A percentile compares a stretch with the other conserved stretches of the same genome.
Conservation (phyloP, 2,113 vertebrate species). For the Aphyosemion australe region DNA sequence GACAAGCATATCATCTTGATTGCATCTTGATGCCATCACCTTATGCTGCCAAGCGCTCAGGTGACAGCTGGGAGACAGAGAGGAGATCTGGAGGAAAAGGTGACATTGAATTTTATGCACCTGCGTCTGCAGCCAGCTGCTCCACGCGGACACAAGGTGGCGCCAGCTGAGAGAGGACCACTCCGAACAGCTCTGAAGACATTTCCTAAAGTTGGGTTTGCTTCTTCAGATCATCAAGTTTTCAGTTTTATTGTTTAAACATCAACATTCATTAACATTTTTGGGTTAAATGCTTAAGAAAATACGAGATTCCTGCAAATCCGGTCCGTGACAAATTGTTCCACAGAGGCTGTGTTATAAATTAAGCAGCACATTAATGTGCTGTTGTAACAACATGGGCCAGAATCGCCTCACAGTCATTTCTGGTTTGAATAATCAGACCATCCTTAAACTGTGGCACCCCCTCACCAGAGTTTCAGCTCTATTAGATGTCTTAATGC, state of each 20-base stretch:
- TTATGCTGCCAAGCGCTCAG: constrained; percentile 65
- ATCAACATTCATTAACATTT: constrained; percentile 44
- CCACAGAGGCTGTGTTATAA: constrained; percentile 59
- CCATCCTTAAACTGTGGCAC: constrained; percentile 58
- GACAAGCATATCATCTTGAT: constrained; percentile 73
- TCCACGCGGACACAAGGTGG: constrained; percentile 57
- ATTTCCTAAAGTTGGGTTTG: constrained; percentile 32
- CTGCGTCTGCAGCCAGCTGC: constrained; percentile 39
- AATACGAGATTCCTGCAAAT: constrained; percentile 65
- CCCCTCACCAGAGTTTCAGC: constrained; percentile 28
- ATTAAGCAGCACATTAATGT: constrained; percentile 68
- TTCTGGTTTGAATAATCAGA: constrained; percentile 69
- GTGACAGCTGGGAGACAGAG: constrained; percentile 67
- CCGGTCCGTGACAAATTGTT: constrained; percentile 66
- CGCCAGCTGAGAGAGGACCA: constrained; percentile 58
- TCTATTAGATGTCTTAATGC: constrained; percentile 74
- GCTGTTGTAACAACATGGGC: constrained; percentile 69
- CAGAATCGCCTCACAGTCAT: constrained; percentile 72
- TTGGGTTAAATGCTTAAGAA: constrained; percentile 50
- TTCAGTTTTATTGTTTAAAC: constrained; percentile 3
- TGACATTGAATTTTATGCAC: constrained; percentile 70
- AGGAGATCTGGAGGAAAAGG: constrained; percentile 56
- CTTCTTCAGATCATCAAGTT: constrained; percentile 24
- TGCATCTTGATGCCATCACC: constrained; percentile 72
- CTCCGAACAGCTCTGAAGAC: constrained; percentile 13